phyloP scores from a whole-genome alignment of 2,888 invertebrate genomes.

The Ophion obscuratus region DNA sequence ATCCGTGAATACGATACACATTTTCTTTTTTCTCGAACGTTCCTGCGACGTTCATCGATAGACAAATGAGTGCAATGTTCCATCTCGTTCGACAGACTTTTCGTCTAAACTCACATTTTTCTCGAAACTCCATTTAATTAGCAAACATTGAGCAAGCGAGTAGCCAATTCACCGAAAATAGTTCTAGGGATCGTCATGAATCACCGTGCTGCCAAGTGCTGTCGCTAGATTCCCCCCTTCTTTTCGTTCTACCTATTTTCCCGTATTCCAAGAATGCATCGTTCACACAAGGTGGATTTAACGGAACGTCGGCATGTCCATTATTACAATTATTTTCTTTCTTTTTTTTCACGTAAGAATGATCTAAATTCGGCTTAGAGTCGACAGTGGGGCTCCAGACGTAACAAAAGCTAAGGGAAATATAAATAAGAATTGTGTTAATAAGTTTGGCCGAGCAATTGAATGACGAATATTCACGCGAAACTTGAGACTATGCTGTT shows the following conservation, averaged over 20 bases:
- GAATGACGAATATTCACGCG: constrained; percentile 58
- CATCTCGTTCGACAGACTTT: constrained; percentile 23
- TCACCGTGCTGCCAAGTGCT: constrained; percentile 60
- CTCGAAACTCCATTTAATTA: neutral
- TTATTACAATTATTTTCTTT: constrained; percentile 33
- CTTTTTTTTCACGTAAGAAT: constrained; percentile 54
- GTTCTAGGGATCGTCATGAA: constrained; percentile 65
- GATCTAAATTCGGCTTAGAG: constrained; percentile 64
- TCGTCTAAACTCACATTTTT: constrained; percentile 1
- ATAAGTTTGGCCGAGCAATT: constrained; percentile 60
- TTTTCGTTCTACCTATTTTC: constrained; percentile 20
- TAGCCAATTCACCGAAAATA: constrained; percentile 58
- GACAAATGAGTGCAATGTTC: neutral
- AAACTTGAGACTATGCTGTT: constrained; percentile 39
- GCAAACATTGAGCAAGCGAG: constrained; percentile 44
- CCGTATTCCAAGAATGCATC: constrained; percentile 56
- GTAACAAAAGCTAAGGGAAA: constrained; percentile 65
- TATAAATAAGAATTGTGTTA: constrained; percentile 68
- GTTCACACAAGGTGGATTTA: constrained; percentile 33
- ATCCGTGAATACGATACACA: neutral
- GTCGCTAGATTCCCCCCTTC: neutral
- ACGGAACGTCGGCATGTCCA: constrained; percentile 52
- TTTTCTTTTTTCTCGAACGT: neutral
- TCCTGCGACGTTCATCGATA: neutral
- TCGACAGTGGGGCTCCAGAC: constrained; percentile 56